These are phyloP conservation scores for Cacatua alba DNA, from an alignment of 2,113 vertebrate species.

Conservation along the genomic window DNA sequence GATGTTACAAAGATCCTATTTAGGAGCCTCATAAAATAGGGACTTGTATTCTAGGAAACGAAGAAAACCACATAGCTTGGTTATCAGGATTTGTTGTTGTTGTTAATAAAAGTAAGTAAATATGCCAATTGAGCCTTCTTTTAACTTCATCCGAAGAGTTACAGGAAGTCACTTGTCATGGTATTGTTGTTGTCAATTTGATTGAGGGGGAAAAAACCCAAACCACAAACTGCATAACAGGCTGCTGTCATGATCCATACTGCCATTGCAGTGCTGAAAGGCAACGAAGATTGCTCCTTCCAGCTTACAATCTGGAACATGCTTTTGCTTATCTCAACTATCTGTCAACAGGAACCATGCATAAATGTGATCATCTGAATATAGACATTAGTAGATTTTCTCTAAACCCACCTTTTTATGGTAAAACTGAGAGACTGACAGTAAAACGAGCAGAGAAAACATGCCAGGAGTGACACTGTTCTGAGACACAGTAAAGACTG, in stretches of 20 bases:
- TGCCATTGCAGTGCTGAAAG: neutral
- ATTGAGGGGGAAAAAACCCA: neutral
- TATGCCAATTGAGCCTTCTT: neutral
- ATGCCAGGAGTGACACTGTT: neutral
- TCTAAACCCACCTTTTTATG: neutral
- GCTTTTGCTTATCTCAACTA: neutral
- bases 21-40: neutral
- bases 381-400: neutral
- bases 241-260: neutral
- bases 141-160: neutral
- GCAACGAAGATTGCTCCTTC: neutral
- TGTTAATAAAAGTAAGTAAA: neutral
- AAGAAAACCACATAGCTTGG: neutral
- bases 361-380: neutral
- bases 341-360: neutral
- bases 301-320: neutral
- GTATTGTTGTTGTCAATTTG: neutral
- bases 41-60: neutral
- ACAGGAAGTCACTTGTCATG: neutral
- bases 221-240: neutral
- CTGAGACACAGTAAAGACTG: neutral
- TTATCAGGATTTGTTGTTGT: neutral
- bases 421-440: neutral
- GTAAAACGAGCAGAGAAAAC: neutral
- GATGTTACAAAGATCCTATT: accelerated